phyloP scores from a whole-genome alignment of 1,140 invertebrate genomes.

The Ostrea denselamellosa region DNA sequence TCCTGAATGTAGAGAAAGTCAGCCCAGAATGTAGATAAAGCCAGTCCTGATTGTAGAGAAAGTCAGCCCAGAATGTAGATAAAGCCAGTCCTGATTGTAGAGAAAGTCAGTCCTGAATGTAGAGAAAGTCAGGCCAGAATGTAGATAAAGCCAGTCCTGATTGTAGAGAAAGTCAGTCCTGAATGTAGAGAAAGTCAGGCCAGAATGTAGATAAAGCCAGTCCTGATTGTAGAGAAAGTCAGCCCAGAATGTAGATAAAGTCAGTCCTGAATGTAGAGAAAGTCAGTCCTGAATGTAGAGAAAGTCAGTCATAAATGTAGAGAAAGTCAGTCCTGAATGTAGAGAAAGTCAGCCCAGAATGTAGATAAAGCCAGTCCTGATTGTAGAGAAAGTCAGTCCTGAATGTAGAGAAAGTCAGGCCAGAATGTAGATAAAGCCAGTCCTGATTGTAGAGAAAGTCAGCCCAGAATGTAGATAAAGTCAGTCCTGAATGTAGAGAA shows the following conservation, averaged over 20 bases:
- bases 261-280: neutral
- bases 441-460: neutral
- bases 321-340: neutral
- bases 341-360: neutral
- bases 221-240: neutral
- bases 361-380: neutral
- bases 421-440: neutral
- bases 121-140: too few relatives aligned
- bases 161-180: neutral
- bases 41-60: neutral
- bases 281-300: neutral
- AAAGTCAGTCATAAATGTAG: too few relatives aligned
- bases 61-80: too few relatives aligned
- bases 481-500: neutral
- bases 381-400: neutral
- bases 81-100: neutral
- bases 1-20: neutral
- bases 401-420: neutral
- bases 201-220: neutral
- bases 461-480: neutral
- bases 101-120: neutral
- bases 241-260: too few relatives aligned
- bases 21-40: neutral
- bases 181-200: neutral
- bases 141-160: too few relatives aligned